Base-by-base conservation (phyloP, 2,113 vertebrate genomes). In the Myotis davidii region DNA sequence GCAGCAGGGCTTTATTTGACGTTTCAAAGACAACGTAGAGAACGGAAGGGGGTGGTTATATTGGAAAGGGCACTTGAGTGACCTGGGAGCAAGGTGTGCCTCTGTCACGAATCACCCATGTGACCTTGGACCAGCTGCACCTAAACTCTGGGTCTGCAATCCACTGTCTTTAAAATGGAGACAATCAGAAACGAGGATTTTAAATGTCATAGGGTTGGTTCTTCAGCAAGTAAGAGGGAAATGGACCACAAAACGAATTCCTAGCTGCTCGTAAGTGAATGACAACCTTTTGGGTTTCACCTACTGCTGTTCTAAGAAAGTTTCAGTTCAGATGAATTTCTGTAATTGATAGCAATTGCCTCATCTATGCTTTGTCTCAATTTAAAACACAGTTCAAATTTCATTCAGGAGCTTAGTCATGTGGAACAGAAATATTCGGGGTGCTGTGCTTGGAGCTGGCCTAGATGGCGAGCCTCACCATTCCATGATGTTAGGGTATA, bases 171-270 rank as follows among this genome's bases (percentile, higher is more conserved):
- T 56, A 78, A 90, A 48, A 64, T 4, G 39, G 10, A 82, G 9
- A 45, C 23, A 25, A 37, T 12, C n/a, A 39, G 52, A 73, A 34
- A 87, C 23, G 29, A 67, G 37, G 5, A 86, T 84, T 85, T 85
- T 29, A 54, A 61, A 70, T 69, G 5, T 54, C 25, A 56, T 7
- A 6, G 13, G 5, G 6, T 72, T 96, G 5, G 6, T 72, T 96
- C 74, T 79, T 91, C 56, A 64, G 27, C 74, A 82, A 88, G 32
- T 34, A 48, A 42, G 85, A 48, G 32, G 37, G 9, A 67, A 93
- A 29, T 74, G 39, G 17, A 32, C 10, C 2, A 54, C 50, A n/a
- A 8, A 83, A 32, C 7, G 20, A 45, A 86, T 48, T 65, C 27
- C 27, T 14, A 74, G 29, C 7, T 50, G 21, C 34, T 90, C 48